Evolutionary conservation across 2,797 vertebrate species (phyloP).

Genomic region (Leptodactylus fallax): DNA sequence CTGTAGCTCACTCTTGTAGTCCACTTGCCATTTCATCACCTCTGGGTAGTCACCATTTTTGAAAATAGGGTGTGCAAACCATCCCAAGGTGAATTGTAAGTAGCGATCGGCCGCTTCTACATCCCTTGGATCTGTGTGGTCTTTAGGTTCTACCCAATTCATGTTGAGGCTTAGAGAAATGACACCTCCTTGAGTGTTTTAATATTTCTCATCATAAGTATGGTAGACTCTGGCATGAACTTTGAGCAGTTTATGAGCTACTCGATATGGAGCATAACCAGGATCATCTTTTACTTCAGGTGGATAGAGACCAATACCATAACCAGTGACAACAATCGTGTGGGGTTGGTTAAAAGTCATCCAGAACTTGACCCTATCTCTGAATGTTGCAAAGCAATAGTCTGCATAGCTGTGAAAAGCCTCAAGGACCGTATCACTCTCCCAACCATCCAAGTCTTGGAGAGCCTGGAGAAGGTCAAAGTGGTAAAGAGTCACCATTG

Average conservation of each 20-base stretch:
- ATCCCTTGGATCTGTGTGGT: slow-evolving; percentile 74
- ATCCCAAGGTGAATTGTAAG: slow-evolving; percentile 89
- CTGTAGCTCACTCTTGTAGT: slow-evolving; percentile 92
- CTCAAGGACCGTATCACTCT: slow-evolving; percentile 76
- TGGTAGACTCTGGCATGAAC: slow-evolving; percentile 90
- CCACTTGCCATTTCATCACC: slow-evolving; percentile 91
- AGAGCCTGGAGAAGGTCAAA: slow-evolving; percentile 94
- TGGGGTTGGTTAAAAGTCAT: slow-evolving; percentile 89
- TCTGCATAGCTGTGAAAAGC: slow-evolving; percentile 88
- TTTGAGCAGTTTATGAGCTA: slow-evolving; percentile 86
- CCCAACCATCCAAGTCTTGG: slow-evolving; percentile 87
- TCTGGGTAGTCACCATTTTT: slow-evolving; percentile 95
- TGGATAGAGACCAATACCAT: slow-evolving; percentile 81
- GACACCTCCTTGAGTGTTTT: slow-evolving; percentile 81
- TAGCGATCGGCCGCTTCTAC: slow-evolving; percentile 87
- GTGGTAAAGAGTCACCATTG: slow-evolving; percentile 89
- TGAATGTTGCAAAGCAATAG: slow-evolving; percentile 91
- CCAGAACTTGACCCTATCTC: slow-evolving; percentile 96
- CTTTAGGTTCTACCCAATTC: slow-evolving; percentile 87
- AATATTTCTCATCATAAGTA: slow-evolving; percentile 86
- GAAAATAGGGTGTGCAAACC: slow-evolving; percentile 95
- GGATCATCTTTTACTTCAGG: slow-evolving; percentile 80
- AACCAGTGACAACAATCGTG: slow-evolving; percentile 80
- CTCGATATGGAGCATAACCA: slow-evolving; percentile 80
- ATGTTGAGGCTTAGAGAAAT: slow-evolving; percentile 84